phyloP scores from a whole-genome alignment of 2,113 vertebrate genomes.

The Pluvialis apricaria region DNA sequence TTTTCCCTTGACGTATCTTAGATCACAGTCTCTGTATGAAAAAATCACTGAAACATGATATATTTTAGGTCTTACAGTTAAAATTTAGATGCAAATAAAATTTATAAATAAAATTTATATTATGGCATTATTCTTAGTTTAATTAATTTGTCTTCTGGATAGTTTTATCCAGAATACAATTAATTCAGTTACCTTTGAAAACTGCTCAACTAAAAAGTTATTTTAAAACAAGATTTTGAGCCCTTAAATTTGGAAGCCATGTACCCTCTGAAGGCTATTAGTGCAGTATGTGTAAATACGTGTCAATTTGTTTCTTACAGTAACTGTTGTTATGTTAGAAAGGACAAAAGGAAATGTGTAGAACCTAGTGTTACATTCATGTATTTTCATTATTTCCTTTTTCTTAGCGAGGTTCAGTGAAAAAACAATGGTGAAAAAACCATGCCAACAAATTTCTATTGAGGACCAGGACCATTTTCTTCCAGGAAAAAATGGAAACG shows the following conservation, averaged over 20 bases:
- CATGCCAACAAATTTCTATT: rapidly evolving
- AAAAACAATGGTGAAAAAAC: background rate
- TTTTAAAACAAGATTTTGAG: background rate
- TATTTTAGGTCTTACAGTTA: background rate
- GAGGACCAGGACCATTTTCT: background rate
- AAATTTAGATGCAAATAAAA: background rate
- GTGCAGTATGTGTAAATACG: background rate
- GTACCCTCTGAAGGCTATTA: background rate
- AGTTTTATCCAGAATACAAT: background rate
- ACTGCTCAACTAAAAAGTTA: background rate
- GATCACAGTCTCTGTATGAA: background rate
- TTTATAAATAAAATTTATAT: background rate
- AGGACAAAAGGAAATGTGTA: background rate
- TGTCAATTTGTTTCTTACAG: background rate
- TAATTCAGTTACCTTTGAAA: background rate
- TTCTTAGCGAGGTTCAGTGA: background rate
- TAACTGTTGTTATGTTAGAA: background rate
- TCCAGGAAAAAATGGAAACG: background rate
- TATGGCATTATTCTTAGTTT: background rate
- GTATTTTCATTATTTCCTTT: background rate
- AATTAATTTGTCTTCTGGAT: background rate
- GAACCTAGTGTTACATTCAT: background rate
- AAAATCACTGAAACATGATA: background rate
- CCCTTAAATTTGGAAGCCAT: background rate
- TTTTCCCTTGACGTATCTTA: background rate